phyloP scores from a whole-genome alignment of 2,113 vertebrate genomes.

The Entelurus aequoreus region DNA sequence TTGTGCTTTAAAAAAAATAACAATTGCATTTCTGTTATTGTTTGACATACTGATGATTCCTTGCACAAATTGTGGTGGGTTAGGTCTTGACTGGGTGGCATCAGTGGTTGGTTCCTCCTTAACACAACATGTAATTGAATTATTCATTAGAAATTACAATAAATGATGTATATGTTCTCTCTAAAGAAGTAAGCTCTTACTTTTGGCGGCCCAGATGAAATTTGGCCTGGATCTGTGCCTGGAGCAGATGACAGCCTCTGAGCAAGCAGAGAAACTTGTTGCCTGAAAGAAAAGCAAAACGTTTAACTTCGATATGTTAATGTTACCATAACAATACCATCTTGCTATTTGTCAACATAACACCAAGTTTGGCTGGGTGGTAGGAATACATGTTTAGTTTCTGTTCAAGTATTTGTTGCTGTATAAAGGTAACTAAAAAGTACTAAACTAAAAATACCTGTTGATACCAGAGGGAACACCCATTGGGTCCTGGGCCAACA shows the following conservation, averaged over 20 bases:
- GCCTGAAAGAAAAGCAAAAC: slow-evolving; percentile 62
- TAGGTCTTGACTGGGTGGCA: slow-evolving; percentile 82
- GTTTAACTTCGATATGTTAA: background rate
- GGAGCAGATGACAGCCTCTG: slow-evolving; percentile 86
- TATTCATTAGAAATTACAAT: background rate
- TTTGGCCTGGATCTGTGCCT: slow-evolving; percentile 79
- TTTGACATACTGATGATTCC: slow-evolving; percentile 91
- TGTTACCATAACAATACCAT: background rate
- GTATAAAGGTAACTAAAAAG: no score
- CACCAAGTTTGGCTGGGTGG: background rate
- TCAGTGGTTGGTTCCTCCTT: slow-evolving; percentile 84
- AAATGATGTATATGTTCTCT: background rate
- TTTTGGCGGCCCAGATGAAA: slow-evolving; percentile 72
- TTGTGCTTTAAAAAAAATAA: background rate
- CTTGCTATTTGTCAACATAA: background rate
- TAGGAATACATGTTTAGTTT: background rate
- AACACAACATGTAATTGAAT: slow-evolving; percentile 20
- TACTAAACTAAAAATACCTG: slow-evolving; percentile 69
- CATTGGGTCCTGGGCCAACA: slow-evolving; percentile 94
- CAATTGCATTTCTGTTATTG: background rate
- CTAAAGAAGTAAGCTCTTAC: slow-evolving; percentile 35
- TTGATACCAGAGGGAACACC: slow-evolving; percentile 89
- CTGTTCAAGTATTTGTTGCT: background rate
- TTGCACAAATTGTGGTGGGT: slow-evolving; percentile 92
- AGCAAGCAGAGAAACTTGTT: slow-evolving; percentile 92